phyloP scores from a whole-genome alignment of 2,797 vertebrate genomes.

The Cyprinodon diabolis region DNA sequence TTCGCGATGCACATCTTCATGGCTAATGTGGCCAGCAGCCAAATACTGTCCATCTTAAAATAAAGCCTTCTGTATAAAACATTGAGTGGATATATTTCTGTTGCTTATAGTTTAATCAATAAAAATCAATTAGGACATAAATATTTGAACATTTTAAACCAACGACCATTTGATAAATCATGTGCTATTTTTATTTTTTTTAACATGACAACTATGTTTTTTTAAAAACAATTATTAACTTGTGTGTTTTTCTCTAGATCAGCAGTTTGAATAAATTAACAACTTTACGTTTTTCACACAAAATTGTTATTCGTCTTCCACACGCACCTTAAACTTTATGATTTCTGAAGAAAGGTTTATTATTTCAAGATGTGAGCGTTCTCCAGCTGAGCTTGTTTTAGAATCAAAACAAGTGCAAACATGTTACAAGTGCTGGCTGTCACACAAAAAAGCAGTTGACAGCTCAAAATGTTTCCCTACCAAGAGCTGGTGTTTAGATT shows the following conservation, averaged over 20 bases:
- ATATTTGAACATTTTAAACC: neutral
- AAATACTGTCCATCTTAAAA: conserved; percentile 32
- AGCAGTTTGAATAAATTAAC: neutral
- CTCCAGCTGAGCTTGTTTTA: neutral
- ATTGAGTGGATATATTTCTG: conserved; percentile 5
- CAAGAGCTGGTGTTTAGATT: conserved; percentile 13
- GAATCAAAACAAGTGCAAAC: neutral
- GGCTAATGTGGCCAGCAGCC: conserved; percentile 48
- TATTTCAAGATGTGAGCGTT: neutral
- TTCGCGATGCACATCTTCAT: conserved; percentile 39
- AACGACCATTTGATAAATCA: too few relatives aligned
- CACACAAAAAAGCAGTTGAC: neutral
- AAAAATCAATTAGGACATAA: neutral
- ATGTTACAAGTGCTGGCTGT: conserved; percentile 2
- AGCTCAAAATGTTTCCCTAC: conserved; percentile 13
- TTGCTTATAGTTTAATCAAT: neutral
- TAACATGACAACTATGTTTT: neutral
- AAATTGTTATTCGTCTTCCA: neutral
- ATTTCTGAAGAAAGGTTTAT: neutral
- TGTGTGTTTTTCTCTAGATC: neutral
- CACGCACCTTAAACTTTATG: neutral
- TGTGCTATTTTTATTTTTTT: neutral
- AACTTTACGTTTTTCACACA: neutral
- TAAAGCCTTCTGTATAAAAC: conserved; percentile 37
- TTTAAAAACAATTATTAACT: neutral